These are phyloP conservation scores for Aplodontia rufa DNA, from an alignment of 2,113 vertebrate species.

Conservation along the genomic window DNA sequence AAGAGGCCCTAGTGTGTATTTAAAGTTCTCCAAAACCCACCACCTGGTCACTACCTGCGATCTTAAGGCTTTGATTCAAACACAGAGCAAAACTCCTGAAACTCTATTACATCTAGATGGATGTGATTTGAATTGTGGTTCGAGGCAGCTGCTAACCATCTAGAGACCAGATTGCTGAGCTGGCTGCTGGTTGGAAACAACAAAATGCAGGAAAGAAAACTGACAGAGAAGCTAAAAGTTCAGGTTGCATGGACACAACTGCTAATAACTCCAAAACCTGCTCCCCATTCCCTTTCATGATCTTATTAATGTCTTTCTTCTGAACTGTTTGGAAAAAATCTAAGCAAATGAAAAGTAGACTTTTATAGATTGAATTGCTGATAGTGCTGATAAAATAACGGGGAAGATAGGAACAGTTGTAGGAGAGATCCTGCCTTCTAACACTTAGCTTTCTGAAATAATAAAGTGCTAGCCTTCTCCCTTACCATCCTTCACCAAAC, in stretches of 20 bases:
- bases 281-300: neutral
- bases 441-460: neutral
- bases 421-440: neutral
- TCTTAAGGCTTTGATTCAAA: constrained; percentile 57
- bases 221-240: neutral
- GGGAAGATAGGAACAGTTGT: neutral
- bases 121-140: constrained; percentile 62
- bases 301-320: neutral
- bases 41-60: neutral
- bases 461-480: neutral
- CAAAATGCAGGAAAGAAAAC: neutral
- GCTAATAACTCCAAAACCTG: neutral
- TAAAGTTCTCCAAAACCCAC: neutral
- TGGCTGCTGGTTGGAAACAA: neutral
- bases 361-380: neutral
- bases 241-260: neutral
- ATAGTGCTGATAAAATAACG: neutral
- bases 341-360: constrained; percentile 27
- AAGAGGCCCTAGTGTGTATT: constrained; percentile 34
- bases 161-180: constrained; percentile 43
- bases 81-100: constrained; percentile 44
- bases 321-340: constrained; percentile 28
- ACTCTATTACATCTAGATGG: constrained; percentile 61
- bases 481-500: neutral
- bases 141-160: constrained; percentile 39